Evolutionary conservation across 2,888 invertebrate genomes (phyloP), one percentile per base, ranked within the genome.

Genomic region (Chironomus riparius): DNA sequence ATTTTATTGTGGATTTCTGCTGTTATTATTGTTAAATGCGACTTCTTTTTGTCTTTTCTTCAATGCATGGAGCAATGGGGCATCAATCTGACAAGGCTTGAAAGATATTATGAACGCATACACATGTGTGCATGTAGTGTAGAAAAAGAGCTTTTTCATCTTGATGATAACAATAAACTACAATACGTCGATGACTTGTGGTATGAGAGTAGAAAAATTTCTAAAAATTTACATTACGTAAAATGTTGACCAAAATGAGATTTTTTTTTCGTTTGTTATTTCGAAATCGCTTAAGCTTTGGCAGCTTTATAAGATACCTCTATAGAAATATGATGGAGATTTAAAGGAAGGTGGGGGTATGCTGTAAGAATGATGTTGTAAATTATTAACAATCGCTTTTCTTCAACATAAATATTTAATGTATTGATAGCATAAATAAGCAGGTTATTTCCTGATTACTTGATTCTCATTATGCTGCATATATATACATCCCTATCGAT

Each of bases 171-270:
- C 65, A 68, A 72, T 28, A 18, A 22, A 22, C 38, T 38, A 38
- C 38, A 38, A 38, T 10, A 38, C 38, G 38, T 38, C 38, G 38
- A 38, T 38, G 38, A 38, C 38, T 38, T 38, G 38, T 38, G 38
- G 7, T 38, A 38, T 38, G 38, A 38, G 38, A 38, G 38, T 38
- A 38, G 38, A 38, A 38, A 38, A 75, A 75, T 75, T 75, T 75
- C 74, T 75, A 75, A 76, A 72, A 74, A 76, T 76, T 76, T 74
- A 65, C 68, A 69, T 76, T 76, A 76, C 76, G 69, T 76, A 76
- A 76, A 76, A n/a, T 69, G 47, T 50, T 76, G 48, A 69, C 69
- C 76, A 76, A 76, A 75, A 75, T 68, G 69, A 76, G 69, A 68
- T 69, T 76, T 74, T 74, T 47, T 56, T 50, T 71, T 15, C n/a